Percentiles rank a stretch among this genome's conserved stretches.
Conservation (phyloP, 2,797 vertebrate genomes). For the Yasuhikotakia modesta region DNA sequence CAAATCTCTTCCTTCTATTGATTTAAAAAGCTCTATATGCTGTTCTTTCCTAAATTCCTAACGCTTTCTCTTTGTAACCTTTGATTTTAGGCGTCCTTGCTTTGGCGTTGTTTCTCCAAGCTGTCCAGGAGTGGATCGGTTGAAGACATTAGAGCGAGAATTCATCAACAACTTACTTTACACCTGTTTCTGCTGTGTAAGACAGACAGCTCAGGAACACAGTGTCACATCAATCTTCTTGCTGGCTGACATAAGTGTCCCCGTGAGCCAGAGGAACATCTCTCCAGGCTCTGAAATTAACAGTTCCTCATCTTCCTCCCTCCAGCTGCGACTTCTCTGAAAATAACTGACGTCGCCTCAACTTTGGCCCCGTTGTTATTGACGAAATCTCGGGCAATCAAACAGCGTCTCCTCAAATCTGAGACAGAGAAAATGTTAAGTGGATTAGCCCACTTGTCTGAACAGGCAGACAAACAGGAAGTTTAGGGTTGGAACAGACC, state of each 20-base stretch:
- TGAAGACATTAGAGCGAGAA: constrained; percentile 75
- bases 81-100: constrained; percentile 24
- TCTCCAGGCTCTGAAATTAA: constrained; percentile 63
- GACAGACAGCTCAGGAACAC: constrained; percentile 68
- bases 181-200: constrained; percentile 76
- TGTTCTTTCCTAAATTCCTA: constrained; percentile 22
- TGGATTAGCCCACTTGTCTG: constrained; percentile 27
- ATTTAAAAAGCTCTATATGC: constrained; percentile 26
- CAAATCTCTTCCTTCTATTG: constrained; percentile 19
- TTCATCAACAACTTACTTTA: constrained; percentile 75
- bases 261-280: constrained; percentile 57
- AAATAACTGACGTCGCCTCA: constrained; percentile 61
- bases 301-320: constrained; percentile 57
- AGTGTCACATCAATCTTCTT: constrained; percentile 68
- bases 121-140: constrained; percentile 71
- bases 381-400: constrained; percentile 22
- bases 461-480: constrained; percentile 1
- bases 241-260: constrained; percentile 64
- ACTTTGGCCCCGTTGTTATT: constrained; percentile 29
- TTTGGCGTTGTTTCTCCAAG: constrained; percentile 36
- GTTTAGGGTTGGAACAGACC: neutral
- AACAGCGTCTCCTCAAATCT: constrained; percentile 28
- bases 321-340: constrained; percentile 37
- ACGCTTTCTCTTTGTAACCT: neutral
- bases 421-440: constrained; percentile 25